These are phyloP conservation scores for Xanthia icteritia DNA, from an alignment of 2,888 invertebrate genomes.

Conservation along the genomic window DNA sequence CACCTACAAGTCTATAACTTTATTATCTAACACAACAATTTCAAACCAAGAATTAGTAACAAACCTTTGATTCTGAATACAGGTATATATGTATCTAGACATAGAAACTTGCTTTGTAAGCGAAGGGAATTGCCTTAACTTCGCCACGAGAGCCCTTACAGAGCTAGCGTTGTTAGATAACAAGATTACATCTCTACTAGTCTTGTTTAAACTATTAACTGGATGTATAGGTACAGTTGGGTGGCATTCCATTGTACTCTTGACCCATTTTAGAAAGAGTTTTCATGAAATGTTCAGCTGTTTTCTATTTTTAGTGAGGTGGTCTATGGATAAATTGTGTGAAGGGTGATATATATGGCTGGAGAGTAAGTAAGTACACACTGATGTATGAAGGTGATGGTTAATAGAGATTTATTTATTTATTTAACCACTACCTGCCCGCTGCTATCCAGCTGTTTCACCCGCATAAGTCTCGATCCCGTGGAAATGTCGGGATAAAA, in stretches of 20 bases:
- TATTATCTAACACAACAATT: slow-evolving; percentile 41
- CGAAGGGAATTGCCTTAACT: slow-evolving; percentile 85
- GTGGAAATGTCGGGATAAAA: too few relatives aligned
- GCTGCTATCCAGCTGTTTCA: too few relatives aligned
- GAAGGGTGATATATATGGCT: neutral
- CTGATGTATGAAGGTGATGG: too few relatives aligned
- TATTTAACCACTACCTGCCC: too few relatives aligned
- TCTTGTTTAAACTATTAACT: slow-evolving; percentile 83
- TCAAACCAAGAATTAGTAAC: slow-evolving; percentile 29
- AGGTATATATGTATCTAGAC: slow-evolving; percentile 9
- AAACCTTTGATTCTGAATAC: slow-evolving; percentile 32
- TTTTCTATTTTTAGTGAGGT: slow-evolving; percentile 15
- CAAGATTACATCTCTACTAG: slow-evolving; percentile 82
- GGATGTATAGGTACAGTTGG: slow-evolving; percentile 66
- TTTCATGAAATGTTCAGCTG: slow-evolving; percentile 33
- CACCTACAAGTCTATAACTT: slow-evolving; percentile 18
- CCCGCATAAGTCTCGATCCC: too few relatives aligned
- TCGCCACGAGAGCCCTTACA: slow-evolving; percentile 77
- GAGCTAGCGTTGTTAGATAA: slow-evolving; percentile 83
- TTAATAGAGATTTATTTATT: too few relatives aligned
- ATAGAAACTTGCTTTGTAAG: slow-evolving; percentile 72
- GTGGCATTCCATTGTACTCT: slow-evolving; percentile 62
- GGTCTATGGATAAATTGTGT: neutral
- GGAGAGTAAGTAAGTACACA: neutral
- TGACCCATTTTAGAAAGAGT: slow-evolving; percentile 44